Percentiles rank a stretch among this genome's conserved stretches.
Evolutionary conservation across 2,797 vertebrate genomes (phyloP).

Genomic region (Tragelaphus oryx): DNA sequence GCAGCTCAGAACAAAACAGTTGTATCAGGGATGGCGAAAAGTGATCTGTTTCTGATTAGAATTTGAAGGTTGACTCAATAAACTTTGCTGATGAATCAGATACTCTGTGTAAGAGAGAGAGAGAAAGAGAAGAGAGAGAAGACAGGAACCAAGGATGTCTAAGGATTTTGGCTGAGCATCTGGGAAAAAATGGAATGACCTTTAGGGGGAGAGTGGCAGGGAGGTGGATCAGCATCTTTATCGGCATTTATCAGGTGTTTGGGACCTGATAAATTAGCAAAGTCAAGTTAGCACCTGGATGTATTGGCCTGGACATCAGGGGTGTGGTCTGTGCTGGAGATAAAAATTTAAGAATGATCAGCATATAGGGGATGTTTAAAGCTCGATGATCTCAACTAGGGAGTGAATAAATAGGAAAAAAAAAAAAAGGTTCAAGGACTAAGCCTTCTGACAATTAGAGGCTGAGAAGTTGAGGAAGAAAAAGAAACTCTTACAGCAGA

Average conservation of each 20-base stretch:
- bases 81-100: background rate
- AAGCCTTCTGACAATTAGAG: background rate
- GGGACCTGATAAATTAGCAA: background rate
- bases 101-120: background rate
- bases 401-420: fast-evolving
- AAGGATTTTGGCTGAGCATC: background rate
- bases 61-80: background rate
- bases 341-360: background rate
- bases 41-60: background rate
- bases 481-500: background rate
- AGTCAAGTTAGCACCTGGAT: background rate
- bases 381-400: background rate
- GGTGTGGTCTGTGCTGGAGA: background rate
- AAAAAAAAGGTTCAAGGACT: background rate
- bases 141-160: background rate
- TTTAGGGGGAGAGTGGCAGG: background rate
- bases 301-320: background rate
- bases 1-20: background rate
- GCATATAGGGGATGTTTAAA: background rate
- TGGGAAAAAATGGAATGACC: background rate
- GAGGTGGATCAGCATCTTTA: background rate
- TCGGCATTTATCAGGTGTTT: too few relatives aligned
- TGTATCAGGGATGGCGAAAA: background rate
- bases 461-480: background rate
- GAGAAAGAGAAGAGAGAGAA: background rate